Evolutionary conservation across 2,113 vertebrate species (phyloP).

Genomic region (Pelusios castaneus): DNA sequence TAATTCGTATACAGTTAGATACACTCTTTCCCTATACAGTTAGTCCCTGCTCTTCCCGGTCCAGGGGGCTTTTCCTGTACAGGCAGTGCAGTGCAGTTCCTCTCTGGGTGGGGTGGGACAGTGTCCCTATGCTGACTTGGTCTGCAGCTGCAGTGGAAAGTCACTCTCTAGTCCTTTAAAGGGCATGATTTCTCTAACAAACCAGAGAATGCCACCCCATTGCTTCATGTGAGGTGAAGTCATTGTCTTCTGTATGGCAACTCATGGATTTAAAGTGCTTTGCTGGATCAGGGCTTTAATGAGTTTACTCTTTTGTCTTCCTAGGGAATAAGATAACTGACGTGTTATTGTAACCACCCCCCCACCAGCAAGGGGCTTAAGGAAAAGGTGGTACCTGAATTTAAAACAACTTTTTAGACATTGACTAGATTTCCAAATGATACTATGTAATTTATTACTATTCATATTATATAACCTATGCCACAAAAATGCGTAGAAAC

Average conservation of each 20-base stretch:
- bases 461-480: too few relatives aligned
- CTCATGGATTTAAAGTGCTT: not conserved
- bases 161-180: not conserved
- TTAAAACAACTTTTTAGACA: not conserved
- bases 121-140: too few relatives aligned
- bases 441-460: accelerated
- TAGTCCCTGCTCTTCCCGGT: not conserved
- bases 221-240: not conserved
- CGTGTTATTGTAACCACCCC: not conserved
- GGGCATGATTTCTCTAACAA: not conserved
- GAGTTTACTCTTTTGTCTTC: not conserved
- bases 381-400: not conserved
- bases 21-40: not conserved
- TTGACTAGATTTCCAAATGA: not conserved
- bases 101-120: not conserved
- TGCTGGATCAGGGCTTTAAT: not conserved
- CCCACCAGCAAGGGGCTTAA: not conserved
- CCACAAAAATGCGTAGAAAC: accelerated
- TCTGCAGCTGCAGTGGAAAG: not conserved
- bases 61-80: not conserved
- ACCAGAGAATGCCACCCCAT: not conserved
- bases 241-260: not conserved
- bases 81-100: not conserved
- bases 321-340: not conserved
- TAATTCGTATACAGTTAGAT: conserved; percentile 67